phyloP scores from a whole-genome alignment of 2,113 vertebrate species.

The Rafetus swinhoei region DNA sequence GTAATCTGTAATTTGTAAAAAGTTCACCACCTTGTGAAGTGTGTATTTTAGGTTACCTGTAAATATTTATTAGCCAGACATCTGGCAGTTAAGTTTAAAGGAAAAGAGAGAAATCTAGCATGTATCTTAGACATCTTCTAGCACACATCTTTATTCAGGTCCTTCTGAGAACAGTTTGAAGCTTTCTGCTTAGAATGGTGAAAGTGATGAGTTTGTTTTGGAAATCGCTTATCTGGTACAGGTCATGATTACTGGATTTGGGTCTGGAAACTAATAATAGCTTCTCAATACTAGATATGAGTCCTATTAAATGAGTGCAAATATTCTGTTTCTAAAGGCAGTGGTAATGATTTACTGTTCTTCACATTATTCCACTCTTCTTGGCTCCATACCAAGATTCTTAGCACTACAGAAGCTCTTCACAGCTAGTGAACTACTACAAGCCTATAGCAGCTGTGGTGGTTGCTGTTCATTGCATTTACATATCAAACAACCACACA shows the following conservation, averaged over 20 bases:
- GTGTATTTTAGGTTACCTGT: not conserved
- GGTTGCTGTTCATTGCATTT: not conserved
- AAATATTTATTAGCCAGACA: not conserved
- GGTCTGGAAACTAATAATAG: not conserved
- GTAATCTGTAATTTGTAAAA: not conserved
- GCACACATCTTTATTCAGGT: not conserved
- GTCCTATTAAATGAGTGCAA: not conserved
- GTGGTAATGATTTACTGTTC: not conserved
- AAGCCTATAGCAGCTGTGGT: not conserved
- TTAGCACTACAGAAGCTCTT: not conserved
- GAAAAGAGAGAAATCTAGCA: not conserved
- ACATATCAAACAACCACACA: not conserved
- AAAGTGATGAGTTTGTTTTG: not conserved
- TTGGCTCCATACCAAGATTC: not conserved
- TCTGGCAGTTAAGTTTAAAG: not conserved
- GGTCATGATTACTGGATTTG: not conserved
- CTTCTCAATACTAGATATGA: not conserved
- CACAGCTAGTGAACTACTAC: not conserved
- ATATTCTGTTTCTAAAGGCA: not conserved
- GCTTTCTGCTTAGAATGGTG: not conserved
- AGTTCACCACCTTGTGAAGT: not conserved
- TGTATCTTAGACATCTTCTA: not conserved
- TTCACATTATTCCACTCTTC: not conserved
- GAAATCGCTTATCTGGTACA: not conserved
- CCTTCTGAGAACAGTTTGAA: not conserved